Conservation (phyloP, 2,797 vertebrate genomes). For the Cyclopterus lumpus region DNA sequence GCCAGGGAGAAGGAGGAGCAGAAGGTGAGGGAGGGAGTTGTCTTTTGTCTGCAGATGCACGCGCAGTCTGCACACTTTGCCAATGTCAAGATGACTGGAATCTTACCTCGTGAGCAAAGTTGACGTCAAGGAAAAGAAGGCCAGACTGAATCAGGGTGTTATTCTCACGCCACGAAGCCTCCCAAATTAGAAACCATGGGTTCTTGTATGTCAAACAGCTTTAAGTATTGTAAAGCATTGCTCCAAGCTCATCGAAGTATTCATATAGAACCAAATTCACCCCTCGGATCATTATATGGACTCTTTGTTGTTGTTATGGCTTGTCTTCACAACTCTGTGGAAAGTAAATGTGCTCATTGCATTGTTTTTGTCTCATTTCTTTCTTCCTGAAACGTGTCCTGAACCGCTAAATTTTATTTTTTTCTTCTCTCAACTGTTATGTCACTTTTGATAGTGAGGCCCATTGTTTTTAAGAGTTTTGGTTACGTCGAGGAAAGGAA, state of each 20-base stretch:
- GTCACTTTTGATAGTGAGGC: slow-evolving; percentile 43
- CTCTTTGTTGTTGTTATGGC: neutral
- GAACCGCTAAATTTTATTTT: slow-evolving; percentile 39
- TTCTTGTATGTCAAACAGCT: neutral
- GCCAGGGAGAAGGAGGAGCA: slow-evolving; percentile 93
- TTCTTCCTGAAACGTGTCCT: neutral
- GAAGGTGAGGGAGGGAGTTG: slow-evolving; percentile 78
- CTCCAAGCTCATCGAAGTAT: neutral
- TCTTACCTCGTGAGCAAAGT: no score
- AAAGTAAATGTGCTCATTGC: no score
- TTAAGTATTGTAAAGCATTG: neutral
- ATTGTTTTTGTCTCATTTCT: no score
- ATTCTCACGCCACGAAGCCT: neutral
- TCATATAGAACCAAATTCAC: neutral
- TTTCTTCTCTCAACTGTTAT: slow-evolving; percentile 8
- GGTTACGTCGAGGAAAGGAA: slow-evolving; percentile 52
- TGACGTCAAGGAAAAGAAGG: neutral
- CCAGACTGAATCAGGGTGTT: neutral
- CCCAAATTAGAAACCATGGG: neutral
- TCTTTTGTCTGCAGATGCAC: no score
- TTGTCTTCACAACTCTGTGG: neutral
- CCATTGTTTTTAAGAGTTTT: slow-evolving; percentile 54
- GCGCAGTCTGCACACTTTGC: no score
- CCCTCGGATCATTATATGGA: neutral
- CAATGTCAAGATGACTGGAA: no score